Evolutionary conservation across 2,888 invertebrate genomes (phyloP), one percentile per base, ranked within the genome.

Genomic region (Barypeithes pellucidus): DNA sequence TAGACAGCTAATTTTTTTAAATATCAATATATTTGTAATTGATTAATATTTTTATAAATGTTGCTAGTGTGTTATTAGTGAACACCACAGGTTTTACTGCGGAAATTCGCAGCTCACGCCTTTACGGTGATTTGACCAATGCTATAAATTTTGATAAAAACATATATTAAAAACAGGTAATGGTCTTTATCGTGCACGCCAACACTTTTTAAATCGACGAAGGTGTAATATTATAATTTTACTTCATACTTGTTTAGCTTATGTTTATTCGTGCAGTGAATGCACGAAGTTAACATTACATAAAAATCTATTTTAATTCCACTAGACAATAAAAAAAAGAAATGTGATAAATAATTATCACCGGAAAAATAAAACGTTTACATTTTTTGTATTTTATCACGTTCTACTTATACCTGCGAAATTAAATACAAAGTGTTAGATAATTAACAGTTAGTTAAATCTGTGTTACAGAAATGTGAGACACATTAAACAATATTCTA

Each of bases 171-270:
- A 20, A 47, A 47, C 20, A 43, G 8, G 16, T 16, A 43, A 1
- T 7, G 43, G 43, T 43, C 16, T 43, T 43, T 43, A 16, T 3
- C 47, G 9, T n/a, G 20, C 18, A 20, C 16, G 18, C 16, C 18
- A 20, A 20, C 16, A 20, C 16, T 18, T 45, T 47, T 20, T 20
- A 47, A 47, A 18, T 16, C 18, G 9, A 11, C 20, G 18, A 20
- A 47, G 47, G 47, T 50, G 24, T 50, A 50, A 50, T 24, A 50
- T 50, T 50, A 50, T 24, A 4, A 24, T 50, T 50, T 50, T 50
- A n/a, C 11, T n/a, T n/a, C 9, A n/a, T 24, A 16, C 43, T 50
- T 50, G 4, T 50, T n/a, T 12, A 22, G n/a, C n/a, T 20, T 50
- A 50, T 24, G 24, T 5, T 50, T n/a, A 50, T 50, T 50, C 50